A percentile compares a stretch with the other conserved stretches of the same genome.
These are phyloP conservation scores for Crossaster papposus DNA, from an alignment of 53 echinoderm and acorn worm species.

Conservation along the genomic window DNA sequence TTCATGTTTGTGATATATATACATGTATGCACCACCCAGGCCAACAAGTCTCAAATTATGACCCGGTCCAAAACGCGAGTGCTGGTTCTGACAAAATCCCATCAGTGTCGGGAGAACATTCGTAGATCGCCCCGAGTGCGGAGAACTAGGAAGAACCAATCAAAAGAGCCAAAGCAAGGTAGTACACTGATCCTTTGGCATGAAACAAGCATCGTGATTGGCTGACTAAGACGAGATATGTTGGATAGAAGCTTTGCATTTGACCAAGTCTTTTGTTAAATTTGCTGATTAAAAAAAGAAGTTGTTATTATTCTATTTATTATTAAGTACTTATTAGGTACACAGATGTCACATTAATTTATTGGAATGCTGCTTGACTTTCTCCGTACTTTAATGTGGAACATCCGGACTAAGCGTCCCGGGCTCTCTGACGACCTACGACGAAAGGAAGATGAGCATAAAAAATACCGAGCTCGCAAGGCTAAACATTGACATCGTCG, in stretches of 20 bases:
- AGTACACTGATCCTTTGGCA: conserved; percentile 13
- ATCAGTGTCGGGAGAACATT: conserved; percentile 6
- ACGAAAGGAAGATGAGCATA: too few species aligned
- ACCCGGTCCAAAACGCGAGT: conserved; percentile 49
- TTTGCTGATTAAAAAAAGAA: too few species aligned
- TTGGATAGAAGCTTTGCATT: conserved; percentile 6
- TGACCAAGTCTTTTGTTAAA: conserved; percentile 15
- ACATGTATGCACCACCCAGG: conserved; percentile 17
- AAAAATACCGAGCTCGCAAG: too few species aligned
- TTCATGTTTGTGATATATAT: conserved; percentile 1
- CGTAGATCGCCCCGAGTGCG: conserved; percentile 35
- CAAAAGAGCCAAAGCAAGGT: conserved; percentile 46
- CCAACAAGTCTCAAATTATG: conserved; percentile 41
- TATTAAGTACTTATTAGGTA: too few species aligned
- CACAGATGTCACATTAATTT: too few species aligned
- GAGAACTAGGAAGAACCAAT: conserved; percentile 42
- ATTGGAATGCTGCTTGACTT: too few species aligned
- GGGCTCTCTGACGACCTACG: too few species aligned
- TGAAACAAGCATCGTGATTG: conserved; percentile 54
- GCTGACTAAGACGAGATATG: background rate
- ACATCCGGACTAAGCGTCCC: too few species aligned
- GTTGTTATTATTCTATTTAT: too few species aligned
- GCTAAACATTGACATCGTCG: too few species aligned
- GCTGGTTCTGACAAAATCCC: conserved; percentile 36
- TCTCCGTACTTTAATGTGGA: too few species aligned